A percentile compares a stretch with the other conserved stretches of the same genome.
These are phyloP conservation scores for Galendromus occidentalis DNA, from an alignment of 1,140 invertebrate genomes.

Conservation along the genomic window DNA sequence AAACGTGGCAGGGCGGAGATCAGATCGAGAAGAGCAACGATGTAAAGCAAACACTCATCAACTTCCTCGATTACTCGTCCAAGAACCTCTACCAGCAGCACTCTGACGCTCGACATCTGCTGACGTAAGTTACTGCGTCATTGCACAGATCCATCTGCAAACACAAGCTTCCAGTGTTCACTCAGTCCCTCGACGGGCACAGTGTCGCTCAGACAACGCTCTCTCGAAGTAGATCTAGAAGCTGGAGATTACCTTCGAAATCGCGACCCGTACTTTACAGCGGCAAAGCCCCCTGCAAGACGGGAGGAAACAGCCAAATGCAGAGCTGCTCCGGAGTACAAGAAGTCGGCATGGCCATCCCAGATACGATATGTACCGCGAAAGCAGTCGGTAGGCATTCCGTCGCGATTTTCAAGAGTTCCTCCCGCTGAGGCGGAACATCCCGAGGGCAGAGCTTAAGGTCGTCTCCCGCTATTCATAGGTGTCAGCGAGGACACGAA, in stretches of 20 bases:
- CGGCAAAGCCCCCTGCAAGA: not conserved
- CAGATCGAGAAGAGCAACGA: conserved; percentile 47
- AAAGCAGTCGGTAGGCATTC: conserved; percentile 69
- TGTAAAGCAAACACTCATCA: conserved; percentile 47
- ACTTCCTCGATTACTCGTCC: conserved; percentile 70
- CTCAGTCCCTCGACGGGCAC: too few species aligned
- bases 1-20: conserved; percentile 72
- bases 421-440: not conserved
- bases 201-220: not conserved
- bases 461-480: not conserved
- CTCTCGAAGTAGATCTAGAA: not conserved
- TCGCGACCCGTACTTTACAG: not conserved
- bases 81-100: conserved; percentile 56
- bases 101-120: conserved; percentile 69
- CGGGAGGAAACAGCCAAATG: not conserved
- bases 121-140: conserved; percentile 47
- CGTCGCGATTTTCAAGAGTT: not conserved
- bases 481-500: conserved; percentile 43
- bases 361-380: conserved; percentile 67
- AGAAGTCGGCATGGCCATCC: conserved; percentile 74
- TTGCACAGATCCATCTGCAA: not conserved
- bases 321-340: not conserved
- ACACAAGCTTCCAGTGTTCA: not conserved
- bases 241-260: not conserved
- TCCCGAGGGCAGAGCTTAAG: not conserved